Evolutionary conservation across 2,888 invertebrate genomes (phyloP), one percentile per base, ranked within the genome.

Genomic region (Rotaria magnacalcarata): DNA sequence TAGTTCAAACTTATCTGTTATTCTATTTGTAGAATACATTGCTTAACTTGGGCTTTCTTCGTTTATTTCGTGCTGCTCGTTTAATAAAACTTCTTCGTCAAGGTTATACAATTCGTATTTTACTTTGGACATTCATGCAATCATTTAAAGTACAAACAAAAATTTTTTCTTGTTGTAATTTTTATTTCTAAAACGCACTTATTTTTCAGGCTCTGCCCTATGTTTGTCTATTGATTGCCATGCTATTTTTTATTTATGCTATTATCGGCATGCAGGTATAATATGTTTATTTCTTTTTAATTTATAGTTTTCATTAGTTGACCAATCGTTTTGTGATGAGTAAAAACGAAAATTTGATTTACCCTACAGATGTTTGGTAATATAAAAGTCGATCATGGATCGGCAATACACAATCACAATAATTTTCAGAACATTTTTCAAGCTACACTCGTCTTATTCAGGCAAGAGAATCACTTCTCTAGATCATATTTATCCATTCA

Each of bases 211-310:
- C 99, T 92, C 94, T 99, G 93, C 99, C 99, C 91, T 99, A 99
- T 93, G 99, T 99, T 92, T 99, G 99, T 94, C 94, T 99, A 92
- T 95, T 99, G 92, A 99, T 99, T 92, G 97, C 96, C 90, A 99
- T 99, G 99, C 94, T 99, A 92, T 99, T 99, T 93, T 99, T 99
- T 94, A 99, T 99, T 93, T 99, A 97, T 92, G 99, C 99, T 91
- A 99, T 99, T 92, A 98, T 99, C 90, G 99, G 99, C 91, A 99
- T 99, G 99, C 93, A 93, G 91, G 92, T 92, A 89, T 80, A 3
- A 54, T 54, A 54, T 6, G 16, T 88, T 88, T 85, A n/a, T 54
- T 19, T 54, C 10, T 54, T 54, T 3, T 21, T 54, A 34, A 75
- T 4, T 60, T 34, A 24, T 47, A 50, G 43, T 43, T n/a, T 27